phyloP scores from a whole-genome alignment of 2,888 invertebrate genomes.

The Hemithea aestivaria region DNA sequence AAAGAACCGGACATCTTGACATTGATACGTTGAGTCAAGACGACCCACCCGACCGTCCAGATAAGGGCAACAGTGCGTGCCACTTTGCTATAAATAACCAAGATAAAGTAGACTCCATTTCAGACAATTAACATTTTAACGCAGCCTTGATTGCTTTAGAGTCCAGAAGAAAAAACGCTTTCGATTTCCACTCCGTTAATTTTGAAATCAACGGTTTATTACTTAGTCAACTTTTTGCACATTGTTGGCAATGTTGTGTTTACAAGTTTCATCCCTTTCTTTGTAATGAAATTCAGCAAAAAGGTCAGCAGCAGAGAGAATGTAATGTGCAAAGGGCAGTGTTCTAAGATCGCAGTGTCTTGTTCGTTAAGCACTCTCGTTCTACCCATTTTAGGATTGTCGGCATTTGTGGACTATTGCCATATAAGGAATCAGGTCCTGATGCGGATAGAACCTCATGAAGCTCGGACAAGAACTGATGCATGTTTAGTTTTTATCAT shows the following conservation, averaged over 20 bases:
- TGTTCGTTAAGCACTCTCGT: constrained; percentile 54
- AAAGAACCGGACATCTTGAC: constrained; percentile 34
- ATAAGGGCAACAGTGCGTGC: constrained; percentile 47
- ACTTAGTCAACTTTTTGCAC: not conserved
- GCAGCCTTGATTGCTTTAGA: constrained; percentile 31
- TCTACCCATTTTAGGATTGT: constrained; percentile 52
- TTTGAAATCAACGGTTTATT: constrained; percentile 9
- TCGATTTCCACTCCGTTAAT: constrained; percentile 27
- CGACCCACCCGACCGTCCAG: constrained; percentile 33
- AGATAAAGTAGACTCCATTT: constrained; percentile 37
- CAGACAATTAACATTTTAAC: constrained; percentile 41
- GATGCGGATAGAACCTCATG: constrained; percentile 33
- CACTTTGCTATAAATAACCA: constrained; percentile 44
- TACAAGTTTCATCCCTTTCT: constrained; percentile 4
- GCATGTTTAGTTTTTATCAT: constrained; percentile 20
- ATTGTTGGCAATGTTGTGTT: not conserved
- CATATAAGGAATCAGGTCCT: constrained; percentile 44
- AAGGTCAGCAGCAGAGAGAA: constrained; percentile 1
- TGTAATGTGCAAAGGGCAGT: constrained; percentile 36
- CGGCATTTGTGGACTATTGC: constrained; percentile 46
- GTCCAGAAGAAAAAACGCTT: constrained; percentile 26
- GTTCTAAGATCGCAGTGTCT: constrained; percentile 37
- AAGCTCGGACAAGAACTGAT: constrained; percentile 17
- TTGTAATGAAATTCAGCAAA: not conserved
- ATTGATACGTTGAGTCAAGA: constrained; percentile 35